Conservation (phyloP, 2,888 invertebrate species). For the Entomobrya multifasciata region DNA sequence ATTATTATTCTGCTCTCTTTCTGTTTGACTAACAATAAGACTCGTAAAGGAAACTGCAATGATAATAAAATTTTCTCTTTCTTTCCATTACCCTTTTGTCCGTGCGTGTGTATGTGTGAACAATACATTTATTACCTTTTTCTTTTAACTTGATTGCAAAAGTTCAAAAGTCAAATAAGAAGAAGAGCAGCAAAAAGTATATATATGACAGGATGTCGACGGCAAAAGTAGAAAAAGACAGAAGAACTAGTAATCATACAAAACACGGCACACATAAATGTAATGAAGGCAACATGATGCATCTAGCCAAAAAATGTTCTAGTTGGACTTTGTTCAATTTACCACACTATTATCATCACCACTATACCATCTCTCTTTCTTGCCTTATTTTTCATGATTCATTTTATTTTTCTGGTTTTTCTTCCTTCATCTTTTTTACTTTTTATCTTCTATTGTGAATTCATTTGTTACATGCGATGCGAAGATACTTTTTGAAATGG, state of each 20-base stretch:
- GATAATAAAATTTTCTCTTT: conserved; percentile 61
- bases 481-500: no score
- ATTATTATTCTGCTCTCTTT: not conserved
- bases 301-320: conserved; percentile 7
- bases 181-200: not conserved
- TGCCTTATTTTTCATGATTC: conserved; percentile 44
- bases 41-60: conserved; percentile 51
- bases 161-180: conserved; percentile 69
- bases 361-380: not conserved
- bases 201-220: not conserved
- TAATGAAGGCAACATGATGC: not conserved
- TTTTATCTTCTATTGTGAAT: conserved; percentile 16
- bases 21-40: not conserved
- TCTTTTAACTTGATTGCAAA: conserved; percentile 69
- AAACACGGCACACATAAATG: not conserved
- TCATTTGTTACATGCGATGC: conserved; percentile 25
- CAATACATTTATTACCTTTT: conserved; percentile 68
- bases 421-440: conserved; percentile 7
- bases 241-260: not conserved
- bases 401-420: conserved; percentile 66
- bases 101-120: conserved; percentile 51
- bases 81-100: no score
- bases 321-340: conserved; percentile 62
- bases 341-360: not conserved
- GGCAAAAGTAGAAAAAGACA: not conserved